Evolutionary conservation across 2,888 invertebrate species (phyloP).

Genomic region (Balanococcus diminutus): DNA sequence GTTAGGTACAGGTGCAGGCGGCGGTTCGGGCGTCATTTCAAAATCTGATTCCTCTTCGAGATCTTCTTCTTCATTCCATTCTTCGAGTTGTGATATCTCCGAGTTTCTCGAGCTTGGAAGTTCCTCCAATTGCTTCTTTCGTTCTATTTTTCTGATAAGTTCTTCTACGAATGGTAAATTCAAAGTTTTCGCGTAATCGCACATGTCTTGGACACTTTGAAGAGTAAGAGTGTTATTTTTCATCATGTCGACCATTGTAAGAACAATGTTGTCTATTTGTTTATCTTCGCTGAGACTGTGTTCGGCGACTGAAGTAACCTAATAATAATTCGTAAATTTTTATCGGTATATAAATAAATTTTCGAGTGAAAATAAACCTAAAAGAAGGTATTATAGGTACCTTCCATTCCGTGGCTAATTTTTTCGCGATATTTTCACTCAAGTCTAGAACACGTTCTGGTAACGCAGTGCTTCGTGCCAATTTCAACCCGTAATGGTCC

Average conservation of each 20-base stretch:
- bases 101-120: neutral
- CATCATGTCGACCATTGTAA: neutral
- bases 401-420: slow-evolving; percentile 33
- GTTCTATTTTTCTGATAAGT: neutral
- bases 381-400: neutral
- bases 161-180: neutral
- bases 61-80: neutral
- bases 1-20: neutral
- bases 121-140: neutral
- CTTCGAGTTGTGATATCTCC: neutral
- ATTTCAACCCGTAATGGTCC: slow-evolving; percentile 70
- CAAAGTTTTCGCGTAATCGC: neutral
- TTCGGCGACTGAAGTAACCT: neutral
- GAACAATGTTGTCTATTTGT: slow-evolving; percentile 14
- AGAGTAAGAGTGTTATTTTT: neutral
- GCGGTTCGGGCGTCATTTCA: neutral
- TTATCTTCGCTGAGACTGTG: neutral
- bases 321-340: neutral
- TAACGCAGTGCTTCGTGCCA: slow-evolving; percentile 69
- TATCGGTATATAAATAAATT: neutral
- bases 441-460: slow-evolving; percentile 66
- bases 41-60: neutral
- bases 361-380: neutral
- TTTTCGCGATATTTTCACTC: slow-evolving; percentile 51
- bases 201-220: neutral